These are phyloP conservation scores for Eristalis tenax DNA, from an alignment of 2,888 invertebrate species.

Conservation along the genomic window DNA sequence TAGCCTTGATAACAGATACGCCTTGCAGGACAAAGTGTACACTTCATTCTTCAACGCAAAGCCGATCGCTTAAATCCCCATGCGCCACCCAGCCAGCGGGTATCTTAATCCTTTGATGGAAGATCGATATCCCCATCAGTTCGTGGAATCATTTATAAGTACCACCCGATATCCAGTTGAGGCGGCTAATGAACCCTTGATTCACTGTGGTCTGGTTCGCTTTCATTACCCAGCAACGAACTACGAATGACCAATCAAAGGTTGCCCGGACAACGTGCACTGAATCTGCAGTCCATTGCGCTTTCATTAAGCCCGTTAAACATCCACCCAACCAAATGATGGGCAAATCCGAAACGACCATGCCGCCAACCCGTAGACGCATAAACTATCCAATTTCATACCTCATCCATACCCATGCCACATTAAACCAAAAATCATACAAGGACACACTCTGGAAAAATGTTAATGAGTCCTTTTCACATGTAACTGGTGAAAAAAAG, in stretches of 20 bases:
- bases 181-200: neutral
- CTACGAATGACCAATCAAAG: neutral
- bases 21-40: neutral
- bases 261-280: neutral
- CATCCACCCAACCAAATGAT: conserved; percentile 13
- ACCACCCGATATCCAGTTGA: neutral
- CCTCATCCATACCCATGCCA: neutral
- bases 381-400: conserved; percentile 32
- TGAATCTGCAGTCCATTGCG: conserved; percentile 25
- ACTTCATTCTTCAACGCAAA: too few species aligned
- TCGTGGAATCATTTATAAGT: neutral
- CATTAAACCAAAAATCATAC: conserved; percentile 4
- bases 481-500: conserved; percentile 35
- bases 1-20: too few species aligned
- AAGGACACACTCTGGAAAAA: conserved; percentile 46
- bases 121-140: neutral
- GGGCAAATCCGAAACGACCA: neutral
- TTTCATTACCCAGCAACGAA: neutral
- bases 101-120: neutral
- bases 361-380: neutral
- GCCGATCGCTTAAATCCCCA: neutral
- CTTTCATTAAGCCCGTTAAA: conserved; percentile 44
- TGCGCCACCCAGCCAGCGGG: neutral
- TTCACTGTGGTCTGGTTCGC: neutral
- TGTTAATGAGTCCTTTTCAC: conserved; percentile 66